These are phyloP conservation scores for Parelbella ahira DNA, from an alignment of 2,888 invertebrate genomes.

Conservation along the genomic window DNA sequence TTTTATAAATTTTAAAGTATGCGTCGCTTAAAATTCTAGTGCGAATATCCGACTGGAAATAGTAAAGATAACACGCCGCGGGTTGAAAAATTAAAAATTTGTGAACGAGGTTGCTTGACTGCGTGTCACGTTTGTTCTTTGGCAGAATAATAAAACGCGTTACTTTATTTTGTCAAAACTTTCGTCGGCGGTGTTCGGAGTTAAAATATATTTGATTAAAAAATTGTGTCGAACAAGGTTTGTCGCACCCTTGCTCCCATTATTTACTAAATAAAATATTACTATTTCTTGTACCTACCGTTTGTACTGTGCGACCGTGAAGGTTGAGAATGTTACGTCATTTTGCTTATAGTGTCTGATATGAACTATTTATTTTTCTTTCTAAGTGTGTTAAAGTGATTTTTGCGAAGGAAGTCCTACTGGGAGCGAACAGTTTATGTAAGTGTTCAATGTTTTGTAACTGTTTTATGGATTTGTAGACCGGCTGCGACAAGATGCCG, in stretches of 20 bases:
- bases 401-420: conserved; percentile 43
- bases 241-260: conserved; percentile 39
- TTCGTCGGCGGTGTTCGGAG: conserved; percentile 40
- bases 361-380: conserved; percentile 58
- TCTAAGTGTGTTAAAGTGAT: conserved; percentile 50
- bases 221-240: conserved; percentile 39
- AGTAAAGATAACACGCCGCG: conserved; percentile 39
- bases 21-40: too few relatives aligned
- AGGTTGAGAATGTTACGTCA: conserved; percentile 81
- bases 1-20: too few relatives aligned
- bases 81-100: conserved; percentile 42
- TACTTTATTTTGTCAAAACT: conserved; percentile 55
- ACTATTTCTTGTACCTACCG: conserved; percentile 54
- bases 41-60: conserved; percentile 29
- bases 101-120: conserved; percentile 69
- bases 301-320: conserved; percentile 75
- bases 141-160: conserved; percentile 63
- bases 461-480: conserved; percentile 51
- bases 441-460: conserved; percentile 52
- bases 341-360: conserved; percentile 73
- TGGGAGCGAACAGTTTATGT: conserved; percentile 43
- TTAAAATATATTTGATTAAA: conserved; percentile 36
- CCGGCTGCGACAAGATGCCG: conserved; percentile 78
- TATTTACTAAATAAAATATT: conserved; percentile 40
- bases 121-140: conserved; percentile 79